phyloP scores from a whole-genome alignment of 2,797 vertebrate genomes.

The Gambelia wislizenii region DNA sequence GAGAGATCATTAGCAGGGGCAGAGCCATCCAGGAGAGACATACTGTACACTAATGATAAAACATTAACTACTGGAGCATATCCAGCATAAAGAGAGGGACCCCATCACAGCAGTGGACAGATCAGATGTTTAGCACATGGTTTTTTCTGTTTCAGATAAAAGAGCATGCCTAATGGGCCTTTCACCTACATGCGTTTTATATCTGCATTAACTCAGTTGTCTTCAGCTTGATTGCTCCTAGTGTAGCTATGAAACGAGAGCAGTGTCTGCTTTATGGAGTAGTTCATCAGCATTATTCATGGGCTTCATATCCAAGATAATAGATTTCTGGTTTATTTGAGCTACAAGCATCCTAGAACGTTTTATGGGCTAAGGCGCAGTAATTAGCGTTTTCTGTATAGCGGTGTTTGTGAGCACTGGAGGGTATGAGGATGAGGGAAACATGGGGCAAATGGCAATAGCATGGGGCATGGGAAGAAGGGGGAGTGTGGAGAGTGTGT shows the following conservation, averaged over 20 bases:
- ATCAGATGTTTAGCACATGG: constrained; percentile 24
- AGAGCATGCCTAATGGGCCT: not conserved
- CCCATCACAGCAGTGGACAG: not conserved
- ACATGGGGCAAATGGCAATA: not conserved
- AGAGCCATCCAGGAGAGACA: not conserved
- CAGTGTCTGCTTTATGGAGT: not conserved
- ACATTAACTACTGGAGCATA: constrained; percentile 16
- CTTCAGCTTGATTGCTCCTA: constrained; percentile 1
- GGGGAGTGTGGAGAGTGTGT: not conserved
- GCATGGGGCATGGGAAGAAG: not conserved
- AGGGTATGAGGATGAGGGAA: not conserved
- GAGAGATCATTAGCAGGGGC: constrained; percentile 24
- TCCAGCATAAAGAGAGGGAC: not conserved
- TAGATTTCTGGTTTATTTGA: not conserved
- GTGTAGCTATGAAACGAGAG: not conserved
- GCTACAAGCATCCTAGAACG: not conserved
- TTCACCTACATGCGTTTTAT: constrained; percentile 18
- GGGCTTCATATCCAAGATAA: not conserved
- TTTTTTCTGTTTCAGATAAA: not conserved
- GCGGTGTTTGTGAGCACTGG: not conserved
- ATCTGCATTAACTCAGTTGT: constrained; percentile 30
- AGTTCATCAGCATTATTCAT: constrained; percentile 20
- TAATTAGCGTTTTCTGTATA: not conserved
- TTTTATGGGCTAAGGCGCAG: not conserved
- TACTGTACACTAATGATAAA: not conserved